Evolutionary conservation across 2,113 vertebrate genomes (phyloP).

Genomic region (Monopterus albus): DNA sequence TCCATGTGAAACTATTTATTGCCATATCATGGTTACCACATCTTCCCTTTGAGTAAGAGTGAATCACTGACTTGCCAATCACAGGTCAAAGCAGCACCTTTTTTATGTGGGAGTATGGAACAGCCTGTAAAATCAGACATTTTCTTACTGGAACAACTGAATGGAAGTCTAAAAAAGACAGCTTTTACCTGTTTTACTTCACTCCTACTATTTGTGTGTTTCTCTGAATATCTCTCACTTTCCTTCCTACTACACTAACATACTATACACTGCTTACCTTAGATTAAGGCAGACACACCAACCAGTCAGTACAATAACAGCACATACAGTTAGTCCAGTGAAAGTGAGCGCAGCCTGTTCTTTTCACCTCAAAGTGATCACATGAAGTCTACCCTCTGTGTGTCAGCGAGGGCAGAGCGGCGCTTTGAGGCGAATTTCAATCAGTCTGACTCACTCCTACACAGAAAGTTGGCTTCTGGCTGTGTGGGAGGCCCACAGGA

Average conservation of each 20-base stretch:
- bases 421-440: slow-evolving; percentile 69
- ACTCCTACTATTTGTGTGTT: slow-evolving; percentile 1
- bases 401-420: slow-evolving; percentile 59
- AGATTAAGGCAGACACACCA: slow-evolving; percentile 18
- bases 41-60: slow-evolving; percentile 39
- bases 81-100: background rate
- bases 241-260: background rate
- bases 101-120: background rate
- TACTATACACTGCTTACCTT: background rate
- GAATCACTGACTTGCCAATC: slow-evolving; percentile 45
- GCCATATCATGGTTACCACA: slow-evolving; percentile 16
- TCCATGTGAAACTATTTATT: slow-evolving; percentile 21
- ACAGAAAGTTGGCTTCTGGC: slow-evolving; percentile 64
- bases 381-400: slow-evolving; percentile 47
- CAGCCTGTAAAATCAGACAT: slow-evolving; percentile 14
- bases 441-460: slow-evolving; percentile 72
- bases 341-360: slow-evolving; percentile 30
- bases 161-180: too few relatives aligned
- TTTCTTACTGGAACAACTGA: background rate
- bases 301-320: slow-evolving; percentile 3
- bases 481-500: slow-evolving; percentile 77
- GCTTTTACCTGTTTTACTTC: too few relatives aligned
- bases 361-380: slow-evolving; percentile 49
- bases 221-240: background rate
- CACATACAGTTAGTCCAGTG: slow-evolving; percentile 12